Base-by-base conservation (phyloP, 2,113 vertebrate genomes). In the Macrotus californicus region DNA sequence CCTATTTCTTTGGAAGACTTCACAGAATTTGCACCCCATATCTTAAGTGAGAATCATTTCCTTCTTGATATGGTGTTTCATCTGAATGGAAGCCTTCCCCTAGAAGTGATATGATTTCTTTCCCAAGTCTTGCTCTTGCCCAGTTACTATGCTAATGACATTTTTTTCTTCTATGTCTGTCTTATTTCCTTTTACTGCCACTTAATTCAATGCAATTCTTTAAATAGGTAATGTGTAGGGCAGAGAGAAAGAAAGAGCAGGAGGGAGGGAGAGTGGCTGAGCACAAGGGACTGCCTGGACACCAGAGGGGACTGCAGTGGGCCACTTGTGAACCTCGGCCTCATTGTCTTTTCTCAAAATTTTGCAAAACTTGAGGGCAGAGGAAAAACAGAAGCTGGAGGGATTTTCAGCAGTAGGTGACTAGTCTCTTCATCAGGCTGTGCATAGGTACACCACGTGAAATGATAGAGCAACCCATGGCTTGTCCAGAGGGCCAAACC, bases 1-100 rank as follows among this genome's bases (percentile, higher is more conserved):
- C n/a, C 21, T 43, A 15, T 31, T 81, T 70, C 73, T 67, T 39
- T 11, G 12, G 94, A 96, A 87, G 52, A 50, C 94, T 97, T 95
- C 92, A 95, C 56, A 69, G 64, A 87, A 95, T 59, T 66, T 73
- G 8, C 22, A 94, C 15, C 54, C 50, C 83, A 77, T 48, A 83
- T 84, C 83, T 4, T 87, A 95, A 79, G n/a, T 76, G 41, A 73
- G 29, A 87, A 73, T 29, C 7, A 73, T 67, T 77, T 82, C 59
- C 46, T 96, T 77, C 48, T 52, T 67, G 36, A 52, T 50, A 29
- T 1, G 19, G 22, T 26, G 24, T 82, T 92, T 79, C 54, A 22
- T 80, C 18, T 19, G 29, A 54, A 19, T n/a, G 7, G 36, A 80
- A 79, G 29, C 13, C 75, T 89, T 56, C 69, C 21, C 8, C 24